Conservation (phyloP, 1,140 invertebrate species). For the Planococcus citri region DNA sequence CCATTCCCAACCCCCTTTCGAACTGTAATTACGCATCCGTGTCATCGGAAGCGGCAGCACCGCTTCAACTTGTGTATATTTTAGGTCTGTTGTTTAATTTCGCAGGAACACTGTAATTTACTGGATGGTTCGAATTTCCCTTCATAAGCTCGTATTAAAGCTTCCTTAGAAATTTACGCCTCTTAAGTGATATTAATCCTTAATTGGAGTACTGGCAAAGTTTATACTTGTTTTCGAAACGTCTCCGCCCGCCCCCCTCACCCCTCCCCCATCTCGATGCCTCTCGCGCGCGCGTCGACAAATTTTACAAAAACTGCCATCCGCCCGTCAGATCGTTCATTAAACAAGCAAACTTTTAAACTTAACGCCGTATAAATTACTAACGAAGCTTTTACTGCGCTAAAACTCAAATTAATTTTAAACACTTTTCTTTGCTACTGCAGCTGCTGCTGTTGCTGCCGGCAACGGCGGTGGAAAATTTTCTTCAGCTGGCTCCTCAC, state of each 20-base stretch:
- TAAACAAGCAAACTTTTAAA: conserved; percentile 6
- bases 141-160: background rate
- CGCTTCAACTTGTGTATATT: no score
- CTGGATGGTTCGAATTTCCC: conserved; percentile 5
- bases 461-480: no score
- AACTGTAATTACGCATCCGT: background rate
- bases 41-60: background rate
- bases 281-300: background rate
- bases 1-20: no score
- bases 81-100: background rate
- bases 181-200: conserved; percentile 7
- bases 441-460: no score
- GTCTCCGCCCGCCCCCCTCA: background rate
- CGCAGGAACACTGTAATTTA: background rate
- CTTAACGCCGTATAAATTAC: background rate
- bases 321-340: conserved; percentile 5
- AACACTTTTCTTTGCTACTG: background rate
- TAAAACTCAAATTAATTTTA: background rate
- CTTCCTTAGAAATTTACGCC: conserved; percentile 6
- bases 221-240: background rate
- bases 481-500: no score
- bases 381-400: background rate
- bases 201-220: background rate
- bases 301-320: background rate
- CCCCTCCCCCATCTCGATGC: background rate